These are phyloP conservation scores for Drosophila ironensis DNA, from an alignment of 1,140 invertebrate species.

Conservation along the genomic window DNA sequence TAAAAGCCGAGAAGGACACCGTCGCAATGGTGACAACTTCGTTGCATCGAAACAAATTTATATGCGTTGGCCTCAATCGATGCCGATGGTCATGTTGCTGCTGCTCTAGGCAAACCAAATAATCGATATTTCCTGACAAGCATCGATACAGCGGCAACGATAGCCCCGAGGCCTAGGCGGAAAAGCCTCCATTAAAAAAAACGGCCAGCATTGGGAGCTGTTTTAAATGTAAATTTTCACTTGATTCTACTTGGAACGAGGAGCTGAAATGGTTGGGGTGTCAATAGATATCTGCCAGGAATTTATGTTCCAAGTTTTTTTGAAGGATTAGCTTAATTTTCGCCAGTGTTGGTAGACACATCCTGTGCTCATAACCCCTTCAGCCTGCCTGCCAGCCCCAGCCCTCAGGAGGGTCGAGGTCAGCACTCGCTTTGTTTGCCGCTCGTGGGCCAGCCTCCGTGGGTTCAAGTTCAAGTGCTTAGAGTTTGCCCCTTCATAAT, in stretches of 20 bases:
- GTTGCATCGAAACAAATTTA: conserved; percentile 39
- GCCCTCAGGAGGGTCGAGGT: conserved; percentile 12
- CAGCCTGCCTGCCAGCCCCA: too few relatives aligned
- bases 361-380: background rate
- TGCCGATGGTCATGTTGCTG: conserved; percentile 1
- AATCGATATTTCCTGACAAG: conserved; percentile 27
- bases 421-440: conserved; percentile 39
- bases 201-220: conserved; percentile 29
- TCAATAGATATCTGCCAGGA: background rate
- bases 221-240: conserved; percentile 18
- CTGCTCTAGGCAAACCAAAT: conserved; percentile 20
- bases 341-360: background rate
- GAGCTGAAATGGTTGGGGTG: too few relatives aligned
- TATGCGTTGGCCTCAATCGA: conserved; percentile 24
- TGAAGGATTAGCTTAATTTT: background rate
- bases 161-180: background rate
- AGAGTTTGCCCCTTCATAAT: conserved; percentile 61
- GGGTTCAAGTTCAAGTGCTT: conserved; percentile 69
- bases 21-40: conserved; percentile 22
- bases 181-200: background rate
- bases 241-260: too few relatives aligned
- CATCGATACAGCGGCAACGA: conserved; percentile 12
- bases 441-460: conserved; percentile 56
- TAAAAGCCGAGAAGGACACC: background rate
- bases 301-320: background rate